These are phyloP conservation scores for Microtus oregoni DNA, from an alignment of 2,113 vertebrate genomes.

Conservation along the genomic window DNA sequence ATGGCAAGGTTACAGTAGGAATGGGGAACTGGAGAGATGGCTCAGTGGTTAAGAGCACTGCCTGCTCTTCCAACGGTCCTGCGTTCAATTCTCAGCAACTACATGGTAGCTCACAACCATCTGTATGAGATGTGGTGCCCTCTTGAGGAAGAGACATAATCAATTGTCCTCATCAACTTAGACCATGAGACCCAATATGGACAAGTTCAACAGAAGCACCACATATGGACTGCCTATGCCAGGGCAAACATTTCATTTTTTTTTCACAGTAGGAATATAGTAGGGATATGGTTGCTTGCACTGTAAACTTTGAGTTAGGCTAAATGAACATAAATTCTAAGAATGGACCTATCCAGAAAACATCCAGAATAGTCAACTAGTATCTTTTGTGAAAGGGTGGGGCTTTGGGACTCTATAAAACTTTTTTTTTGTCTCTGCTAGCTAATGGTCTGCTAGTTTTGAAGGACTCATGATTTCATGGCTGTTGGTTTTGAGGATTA, in stretches of 20 bases:
- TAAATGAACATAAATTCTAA: not conserved
- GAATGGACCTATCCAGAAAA: not conserved
- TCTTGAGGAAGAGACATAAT: too few relatives aligned
- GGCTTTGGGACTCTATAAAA: not conserved
- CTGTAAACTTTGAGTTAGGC: not conserved
- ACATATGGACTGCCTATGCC: too few relatives aligned
- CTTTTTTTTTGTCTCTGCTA: not conserved
- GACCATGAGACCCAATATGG: too few relatives aligned
- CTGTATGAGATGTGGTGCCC: too few relatives aligned
- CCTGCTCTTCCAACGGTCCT: too few relatives aligned
- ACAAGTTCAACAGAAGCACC: too few relatives aligned
- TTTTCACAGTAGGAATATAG: not conserved
- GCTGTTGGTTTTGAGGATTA: not conserved
- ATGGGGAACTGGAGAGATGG: not conserved
- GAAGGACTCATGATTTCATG: not conserved
- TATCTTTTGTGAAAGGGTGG: not conserved
- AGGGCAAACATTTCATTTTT: too few relatives aligned
- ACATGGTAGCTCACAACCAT: too few relatives aligned
- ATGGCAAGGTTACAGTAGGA: not conserved
- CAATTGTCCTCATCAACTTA: too few relatives aligned
- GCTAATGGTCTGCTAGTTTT: not conserved
- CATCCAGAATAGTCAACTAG: too few relatives aligned
- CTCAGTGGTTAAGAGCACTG: too few relatives aligned
- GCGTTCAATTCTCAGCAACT: too few relatives aligned
- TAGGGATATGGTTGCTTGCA: not conserved